These are phyloP conservation scores for Latheticus oryzae DNA, from an alignment of 2,888 invertebrate species.

Conservation along the genomic window DNA sequence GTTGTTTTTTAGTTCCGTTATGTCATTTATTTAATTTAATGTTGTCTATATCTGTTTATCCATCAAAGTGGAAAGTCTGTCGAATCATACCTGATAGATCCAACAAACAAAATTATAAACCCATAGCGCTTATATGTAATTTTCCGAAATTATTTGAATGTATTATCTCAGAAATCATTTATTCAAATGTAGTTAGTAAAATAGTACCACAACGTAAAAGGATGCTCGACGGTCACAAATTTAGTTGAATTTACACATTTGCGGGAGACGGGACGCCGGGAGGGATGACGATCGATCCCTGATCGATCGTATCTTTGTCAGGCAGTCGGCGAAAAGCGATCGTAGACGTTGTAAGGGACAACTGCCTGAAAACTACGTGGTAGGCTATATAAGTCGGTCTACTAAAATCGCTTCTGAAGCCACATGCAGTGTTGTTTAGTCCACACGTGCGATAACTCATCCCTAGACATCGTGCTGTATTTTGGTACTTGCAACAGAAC, in stretches of 20 bases:
- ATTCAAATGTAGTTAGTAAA: slow-evolving; percentile 1
- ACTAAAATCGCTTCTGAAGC: too few species aligned
- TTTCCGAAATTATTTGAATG: slow-evolving; percentile 14
- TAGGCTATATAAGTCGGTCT: too few species aligned
- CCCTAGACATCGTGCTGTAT: too few species aligned
- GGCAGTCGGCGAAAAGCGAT: too few species aligned
- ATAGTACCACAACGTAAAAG: slow-evolving; percentile 2
- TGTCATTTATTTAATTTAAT: slow-evolving; percentile 13
- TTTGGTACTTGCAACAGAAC: too few species aligned
- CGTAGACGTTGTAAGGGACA: too few species aligned
- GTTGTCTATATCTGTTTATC: slow-evolving; percentile 1
- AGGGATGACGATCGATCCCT: too few species aligned
- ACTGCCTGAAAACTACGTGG: too few species aligned
- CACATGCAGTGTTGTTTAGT: too few species aligned
- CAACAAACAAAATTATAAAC: slow-evolving; percentile 7
- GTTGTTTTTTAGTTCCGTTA: slow-evolving; percentile 6
- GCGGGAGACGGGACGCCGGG: background rate
- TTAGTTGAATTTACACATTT: slow-evolving; percentile 1
- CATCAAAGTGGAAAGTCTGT: slow-evolving; percentile 4
- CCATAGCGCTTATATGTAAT: slow-evolving; percentile 6
- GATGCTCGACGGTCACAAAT: slow-evolving; percentile 7
- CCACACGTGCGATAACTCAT: too few species aligned
- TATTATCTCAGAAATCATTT: background rate
- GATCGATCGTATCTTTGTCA: too few species aligned
- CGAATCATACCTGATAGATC: slow-evolving; percentile 1